Conservation (phyloP, 2,888 invertebrate genomes). For the Thecocarcelia acutangulata region DNA sequence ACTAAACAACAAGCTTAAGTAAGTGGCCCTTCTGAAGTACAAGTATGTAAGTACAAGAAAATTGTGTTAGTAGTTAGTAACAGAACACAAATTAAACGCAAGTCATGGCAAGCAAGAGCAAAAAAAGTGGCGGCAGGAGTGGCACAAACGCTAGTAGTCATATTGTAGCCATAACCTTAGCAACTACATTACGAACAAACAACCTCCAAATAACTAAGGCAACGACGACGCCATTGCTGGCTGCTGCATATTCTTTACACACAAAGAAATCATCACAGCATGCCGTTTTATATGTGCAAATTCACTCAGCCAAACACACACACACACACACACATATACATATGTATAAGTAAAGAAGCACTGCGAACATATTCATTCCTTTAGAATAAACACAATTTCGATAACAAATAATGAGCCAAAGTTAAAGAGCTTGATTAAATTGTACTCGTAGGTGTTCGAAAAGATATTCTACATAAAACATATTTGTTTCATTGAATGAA, state of each 20-base stretch:
- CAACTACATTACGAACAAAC: slow-evolving; percentile 6
- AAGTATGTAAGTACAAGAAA: background rate
- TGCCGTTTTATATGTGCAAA: background rate
- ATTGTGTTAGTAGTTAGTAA: slow-evolving; percentile 13
- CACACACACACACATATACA: background rate
- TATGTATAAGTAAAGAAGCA: no score
- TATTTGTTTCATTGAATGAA: no score
- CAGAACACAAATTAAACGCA: background rate
- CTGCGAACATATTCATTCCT: no score
- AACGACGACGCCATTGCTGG: slow-evolving; percentile 7
- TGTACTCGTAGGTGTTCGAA: no score
- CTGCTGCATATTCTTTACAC: background rate
- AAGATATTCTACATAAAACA: no score
- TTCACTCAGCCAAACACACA: background rate
- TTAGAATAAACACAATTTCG: background rate
- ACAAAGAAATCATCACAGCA: background rate
- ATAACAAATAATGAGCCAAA: background rate
- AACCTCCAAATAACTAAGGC: slow-evolving; percentile 9
- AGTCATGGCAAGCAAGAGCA: background rate
- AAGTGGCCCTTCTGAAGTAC: slow-evolving; percentile 13
- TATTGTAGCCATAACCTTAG: slow-evolving; percentile 7
- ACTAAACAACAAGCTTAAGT: slow-evolving; percentile 29
- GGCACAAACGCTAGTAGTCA: background rate
- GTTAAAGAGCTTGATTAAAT: no score
- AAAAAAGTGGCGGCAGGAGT: background rate